Conservation (phyloP, 1,140 invertebrate genomes). For the Ostrea edulis region DNA sequence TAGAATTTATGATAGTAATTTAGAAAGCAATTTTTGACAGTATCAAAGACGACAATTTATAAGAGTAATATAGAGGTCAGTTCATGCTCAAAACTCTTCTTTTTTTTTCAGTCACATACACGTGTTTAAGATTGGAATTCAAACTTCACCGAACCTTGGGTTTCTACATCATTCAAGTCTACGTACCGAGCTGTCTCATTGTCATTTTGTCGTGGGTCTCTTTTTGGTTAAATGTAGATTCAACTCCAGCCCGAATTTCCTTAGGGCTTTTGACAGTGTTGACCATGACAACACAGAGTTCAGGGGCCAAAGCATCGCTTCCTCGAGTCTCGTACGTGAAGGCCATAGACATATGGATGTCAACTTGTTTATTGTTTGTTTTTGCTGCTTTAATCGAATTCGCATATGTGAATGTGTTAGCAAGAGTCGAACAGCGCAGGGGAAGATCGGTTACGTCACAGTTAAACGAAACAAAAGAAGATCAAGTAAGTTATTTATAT, state of each 20-base stretch:
- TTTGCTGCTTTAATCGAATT: constrained; percentile 77
- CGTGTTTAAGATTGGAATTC: constrained; percentile 67
- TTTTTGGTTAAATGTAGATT: constrained; percentile 89
- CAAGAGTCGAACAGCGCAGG: constrained; percentile 57
- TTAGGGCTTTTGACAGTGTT: constrained; percentile 78
- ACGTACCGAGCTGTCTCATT: constrained; percentile 71
- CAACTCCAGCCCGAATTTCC: constrained; percentile 82
- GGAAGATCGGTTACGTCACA: neutral
- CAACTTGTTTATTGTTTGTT: constrained; percentile 70
- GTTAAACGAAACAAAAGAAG: neutral
- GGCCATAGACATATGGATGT: constrained; percentile 74
- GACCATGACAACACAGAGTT: constrained; percentile 78
- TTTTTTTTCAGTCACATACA: constrained; percentile 67
- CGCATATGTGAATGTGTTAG: constrained; percentile 75
- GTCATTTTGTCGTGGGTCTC: constrained; percentile 97
- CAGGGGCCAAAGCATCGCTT: constrained; percentile 66
- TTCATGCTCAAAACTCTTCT: neutral
- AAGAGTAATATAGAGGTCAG: no score
- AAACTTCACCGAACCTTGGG: constrained; percentile 65
- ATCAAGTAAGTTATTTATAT: neutral
- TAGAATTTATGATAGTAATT: no score
- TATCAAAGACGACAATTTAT: no score
- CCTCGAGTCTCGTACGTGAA: constrained; percentile 81
- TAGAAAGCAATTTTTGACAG: no score
- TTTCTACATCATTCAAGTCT: constrained; percentile 71